Percentiles rank a stretch among this genome's conserved stretches.
Conservation (phyloP, 2,797 vertebrate genomes). For the Eulemur coronatus region DNA sequence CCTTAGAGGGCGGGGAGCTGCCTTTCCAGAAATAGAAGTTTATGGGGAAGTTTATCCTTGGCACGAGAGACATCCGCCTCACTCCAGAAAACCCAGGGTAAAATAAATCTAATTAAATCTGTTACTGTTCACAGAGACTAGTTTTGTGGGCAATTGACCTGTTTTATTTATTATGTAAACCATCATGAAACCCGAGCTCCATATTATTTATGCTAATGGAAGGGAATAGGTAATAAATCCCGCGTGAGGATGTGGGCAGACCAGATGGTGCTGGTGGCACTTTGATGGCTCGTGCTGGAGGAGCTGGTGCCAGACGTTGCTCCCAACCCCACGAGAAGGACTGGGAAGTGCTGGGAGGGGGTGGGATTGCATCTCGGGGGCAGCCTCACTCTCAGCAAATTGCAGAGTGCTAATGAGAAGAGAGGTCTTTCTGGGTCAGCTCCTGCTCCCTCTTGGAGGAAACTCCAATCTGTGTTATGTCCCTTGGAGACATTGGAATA, state of each 20-base stretch:
- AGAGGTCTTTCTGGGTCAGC: slow-evolving; percentile 49
- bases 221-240: slow-evolving; percentile 83
- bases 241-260: slow-evolving; percentile 74
- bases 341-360: background rate
- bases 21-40: slow-evolving; percentile 72
- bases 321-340: slow-evolving; percentile 47
- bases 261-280: slow-evolving; percentile 82
- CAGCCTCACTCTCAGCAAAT: slow-evolving; percentile 27
- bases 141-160: slow-evolving; percentile 82
- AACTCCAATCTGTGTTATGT: slow-evolving; percentile 31
- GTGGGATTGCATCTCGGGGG: background rate
- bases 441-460: slow-evolving; percentile 39
- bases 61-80: slow-evolving; percentile 65
- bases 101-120: slow-evolving; percentile 82
- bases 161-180: slow-evolving; percentile 83
- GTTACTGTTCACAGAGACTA: slow-evolving; percentile 79
- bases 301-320: background rate
- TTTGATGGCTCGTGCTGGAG: slow-evolving; percentile 76
- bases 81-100: slow-evolving; percentile 74
- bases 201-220: slow-evolving; percentile 86
- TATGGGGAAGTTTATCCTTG: slow-evolving; percentile 75
- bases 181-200: slow-evolving; percentile 82
- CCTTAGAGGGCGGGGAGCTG: slow-evolving; percentile 43
- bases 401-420: slow-evolving; percentile 61
- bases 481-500: slow-evolving; percentile 22